Evolutionary conservation across 1,140 invertebrate species (phyloP), one percentile per base, ranked within the genome.

Genomic region (Leptonema lineaticorne): DNA sequence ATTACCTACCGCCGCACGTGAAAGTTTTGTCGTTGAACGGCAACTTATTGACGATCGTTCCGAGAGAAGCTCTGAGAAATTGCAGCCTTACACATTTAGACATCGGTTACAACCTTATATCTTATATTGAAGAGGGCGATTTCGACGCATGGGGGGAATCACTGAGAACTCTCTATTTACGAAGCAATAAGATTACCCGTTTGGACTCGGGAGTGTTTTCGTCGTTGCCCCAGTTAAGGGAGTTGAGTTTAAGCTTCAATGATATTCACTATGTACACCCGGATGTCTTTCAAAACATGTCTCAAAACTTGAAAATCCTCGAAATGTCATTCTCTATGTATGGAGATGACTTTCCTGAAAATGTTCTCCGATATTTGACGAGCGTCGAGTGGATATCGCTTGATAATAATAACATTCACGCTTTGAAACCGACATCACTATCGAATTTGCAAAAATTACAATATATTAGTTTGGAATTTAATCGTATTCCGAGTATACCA

Each of bases 231-330:
- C 86, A 89, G 70, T 81, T 96, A 58, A 88, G 90, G 75, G 93
- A 96, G 78, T 86, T 96, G 27, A 93, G 91, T 78, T 80, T 96
- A 41, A 94, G 92, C 68, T 96, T 95, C 78, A 96, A 96, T 78
- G 89, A 91, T 73, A 83, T 96, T 30, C 86, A 86, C 65, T 88
- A 91, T 67, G 82, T 93, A 28, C 89, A 93, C 75, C 84, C 88
- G 8, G 83, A 91, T 65, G 88, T 92, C 6, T 94, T 95, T 74
- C 81, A 84, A 18, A 90, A 90, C 68, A 83, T 92, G 30, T 85
- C 88, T 29, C 82, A 85, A 4, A 87, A 85, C n/a, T 79, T 96
- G 6, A 89, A 92, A 76, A 91, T 90, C 63, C 81, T 96, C 18
- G 93, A 95, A 77, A 84, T 94, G 41, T 94, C 92, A 70, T 93